A percentile compares a stretch with the other conserved stretches of the same genome.
Evolutionary conservation across 2,888 invertebrate genomes (phyloP).

Genomic region (Tortrix viridana): DNA sequence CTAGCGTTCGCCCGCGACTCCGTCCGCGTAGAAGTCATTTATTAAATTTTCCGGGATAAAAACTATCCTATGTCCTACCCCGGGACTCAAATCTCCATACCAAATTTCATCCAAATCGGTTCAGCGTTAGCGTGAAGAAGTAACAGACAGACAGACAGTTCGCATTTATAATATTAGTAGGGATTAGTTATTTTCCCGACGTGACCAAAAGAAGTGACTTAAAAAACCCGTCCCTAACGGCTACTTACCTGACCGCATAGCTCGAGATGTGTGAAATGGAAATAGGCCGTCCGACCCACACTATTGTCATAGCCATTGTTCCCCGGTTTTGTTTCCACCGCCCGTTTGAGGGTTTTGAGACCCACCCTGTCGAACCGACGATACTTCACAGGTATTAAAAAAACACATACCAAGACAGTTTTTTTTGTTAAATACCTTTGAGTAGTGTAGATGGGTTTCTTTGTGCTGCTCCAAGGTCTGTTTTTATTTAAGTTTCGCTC

Average conservation of each 20-base stretch:
- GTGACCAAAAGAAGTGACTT: background rate
- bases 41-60: too few relatives aligned
- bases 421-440: slow-evolving; percentile 6
- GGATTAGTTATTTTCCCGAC: too few relatives aligned
- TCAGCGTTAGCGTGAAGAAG: too few relatives aligned
- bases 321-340: slow-evolving; percentile 15
- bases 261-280: slow-evolving; percentile 17
- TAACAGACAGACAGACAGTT: too few relatives aligned
- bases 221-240: background rate
- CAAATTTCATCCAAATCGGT: too few relatives aligned
- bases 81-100: too few relatives aligned
- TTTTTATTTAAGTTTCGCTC: too few relatives aligned
- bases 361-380: slow-evolving; percentile 13
- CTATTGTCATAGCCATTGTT: slow-evolving; percentile 10
- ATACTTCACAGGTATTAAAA: slow-evolving; percentile 17
- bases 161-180: too few relatives aligned
- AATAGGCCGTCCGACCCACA: slow-evolving; percentile 17
- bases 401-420: background rate
- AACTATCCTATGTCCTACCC: too few relatives aligned
- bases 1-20: too few relatives aligned
- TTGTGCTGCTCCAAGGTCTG: background rate
- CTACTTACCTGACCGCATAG: slow-evolving; percentile 4
- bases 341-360: slow-evolving; percentile 15
- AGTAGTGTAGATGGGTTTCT: background rate
- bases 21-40: too few relatives aligned